Percentiles rank a stretch among this genome's conserved stretches.
Conservation (phyloP, 2,888 invertebrate genomes). For the Halictus ligatus region DNA sequence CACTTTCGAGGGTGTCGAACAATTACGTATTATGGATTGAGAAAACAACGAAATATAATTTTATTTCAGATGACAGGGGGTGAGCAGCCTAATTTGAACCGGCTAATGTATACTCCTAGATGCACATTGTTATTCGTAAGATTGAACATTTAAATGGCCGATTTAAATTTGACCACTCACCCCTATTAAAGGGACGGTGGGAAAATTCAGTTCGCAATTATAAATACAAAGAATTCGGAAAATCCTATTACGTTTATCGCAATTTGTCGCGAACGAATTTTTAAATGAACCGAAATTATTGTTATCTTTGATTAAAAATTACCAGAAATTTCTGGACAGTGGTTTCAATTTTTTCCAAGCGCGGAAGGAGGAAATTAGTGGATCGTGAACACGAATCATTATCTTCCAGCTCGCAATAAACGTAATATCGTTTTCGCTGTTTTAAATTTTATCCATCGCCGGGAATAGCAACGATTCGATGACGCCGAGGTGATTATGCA, state of each 20-base stretch:
- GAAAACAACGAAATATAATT: neutral
- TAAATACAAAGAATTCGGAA: neutral
- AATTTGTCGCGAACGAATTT: neutral
- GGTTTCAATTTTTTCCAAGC: neutral
- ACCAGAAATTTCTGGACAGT: neutral
- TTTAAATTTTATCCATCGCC: neutral
- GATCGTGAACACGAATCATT: neutral
- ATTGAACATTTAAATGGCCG: neutral
- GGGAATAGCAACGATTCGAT: neutral
- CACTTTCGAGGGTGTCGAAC: too few species aligned
- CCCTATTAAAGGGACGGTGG: neutral
- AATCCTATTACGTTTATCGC: neutral
- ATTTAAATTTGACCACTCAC: neutral
- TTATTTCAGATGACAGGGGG: neutral
- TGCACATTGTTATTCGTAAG: neutral
- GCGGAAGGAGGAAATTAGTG: too few species aligned
- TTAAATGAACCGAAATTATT: too few species aligned
- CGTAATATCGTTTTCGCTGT: neutral
- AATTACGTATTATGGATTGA: too few species aligned
- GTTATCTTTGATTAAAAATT: too few species aligned
- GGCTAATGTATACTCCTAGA: neutral
- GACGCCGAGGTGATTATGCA: neutral
- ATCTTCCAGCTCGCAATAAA: neutral
- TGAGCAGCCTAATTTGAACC: neutral
- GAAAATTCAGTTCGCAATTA: neutral